A percentile compares a stretch with the other conserved stretches of the same genome.
These are phyloP conservation scores for Lophotis ruficrista DNA, from an alignment of 2,113 vertebrate genomes.

Conservation along the genomic window DNA sequence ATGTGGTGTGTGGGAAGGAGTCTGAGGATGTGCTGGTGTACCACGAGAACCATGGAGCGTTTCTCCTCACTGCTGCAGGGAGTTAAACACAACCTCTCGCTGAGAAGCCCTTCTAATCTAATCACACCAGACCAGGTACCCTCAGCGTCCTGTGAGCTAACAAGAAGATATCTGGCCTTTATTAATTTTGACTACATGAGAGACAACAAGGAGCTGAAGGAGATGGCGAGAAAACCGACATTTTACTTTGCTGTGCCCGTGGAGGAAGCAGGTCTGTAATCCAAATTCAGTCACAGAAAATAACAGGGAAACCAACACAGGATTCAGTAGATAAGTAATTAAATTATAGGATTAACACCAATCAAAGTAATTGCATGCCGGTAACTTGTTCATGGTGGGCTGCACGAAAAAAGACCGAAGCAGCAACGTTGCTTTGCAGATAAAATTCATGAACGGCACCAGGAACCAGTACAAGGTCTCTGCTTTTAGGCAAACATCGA, in stretches of 20 bases:
- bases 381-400: fast-evolving
- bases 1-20: background rate
- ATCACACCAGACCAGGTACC: background rate
- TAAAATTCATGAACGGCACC: background rate
- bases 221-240: background rate
- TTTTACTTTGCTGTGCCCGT: background rate
- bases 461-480: background rate
- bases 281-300: background rate
- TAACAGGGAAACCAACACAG: background rate
- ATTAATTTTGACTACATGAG: slow-evolving; percentile 5
- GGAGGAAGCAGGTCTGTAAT: background rate
- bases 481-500: fast-evolving
- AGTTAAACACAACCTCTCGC: background rate
- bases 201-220: background rate
- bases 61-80: background rate
- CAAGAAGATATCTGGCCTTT: background rate
- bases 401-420: fast-evolving
- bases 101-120: background rate
- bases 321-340: background rate
- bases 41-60: fast-evolving
- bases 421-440: background rate
- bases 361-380: background rate
- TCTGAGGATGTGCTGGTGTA: background rate
- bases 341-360: background rate
- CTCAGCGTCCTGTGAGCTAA: background rate